Percentiles rank a stretch among this genome's conserved stretches.
phyloP scores from a whole-genome alignment of 2,888 invertebrate species.

The Leuctra nigra region DNA sequence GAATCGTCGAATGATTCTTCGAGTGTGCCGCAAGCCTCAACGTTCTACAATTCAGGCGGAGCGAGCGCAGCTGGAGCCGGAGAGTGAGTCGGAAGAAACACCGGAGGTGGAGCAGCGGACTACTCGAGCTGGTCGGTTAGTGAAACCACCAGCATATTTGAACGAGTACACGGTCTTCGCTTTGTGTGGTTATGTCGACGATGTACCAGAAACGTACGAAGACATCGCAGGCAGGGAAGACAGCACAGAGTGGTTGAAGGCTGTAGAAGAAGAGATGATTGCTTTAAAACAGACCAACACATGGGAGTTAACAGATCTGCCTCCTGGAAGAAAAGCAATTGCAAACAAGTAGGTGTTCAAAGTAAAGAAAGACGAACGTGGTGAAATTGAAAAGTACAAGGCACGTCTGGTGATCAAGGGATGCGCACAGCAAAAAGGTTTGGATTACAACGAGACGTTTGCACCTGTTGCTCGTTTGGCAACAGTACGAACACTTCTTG shows the following conservation, averaged over 20 bases:
- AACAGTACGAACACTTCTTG: background rate
- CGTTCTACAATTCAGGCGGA: background rate
- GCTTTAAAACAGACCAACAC: background rate
- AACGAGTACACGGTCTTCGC: background rate
- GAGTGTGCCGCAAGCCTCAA: background rate
- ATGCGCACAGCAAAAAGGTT: background rate
- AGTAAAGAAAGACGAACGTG: background rate
- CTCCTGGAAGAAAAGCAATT: background rate
- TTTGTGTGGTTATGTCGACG: background rate
- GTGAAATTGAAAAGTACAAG: background rate
- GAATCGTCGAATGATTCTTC: background rate
- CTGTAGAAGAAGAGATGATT: background rate
- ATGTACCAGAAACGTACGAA: background rate
- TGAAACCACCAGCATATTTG: background rate
- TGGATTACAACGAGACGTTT: background rate
- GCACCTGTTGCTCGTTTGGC: slow-evolving; percentile 7
- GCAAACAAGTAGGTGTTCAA: background rate
- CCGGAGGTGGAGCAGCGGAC: background rate
- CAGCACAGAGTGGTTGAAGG: background rate
- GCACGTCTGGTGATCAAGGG: background rate
- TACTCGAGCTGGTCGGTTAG: too few relatives aligned
- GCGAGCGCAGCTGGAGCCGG: background rate
- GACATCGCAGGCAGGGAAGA: background rate
- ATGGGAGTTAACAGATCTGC: background rate
- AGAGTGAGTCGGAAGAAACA: background rate